phyloP scores from a whole-genome alignment of 2,888 invertebrate genomes.

The Drosophila neutralis region DNA sequence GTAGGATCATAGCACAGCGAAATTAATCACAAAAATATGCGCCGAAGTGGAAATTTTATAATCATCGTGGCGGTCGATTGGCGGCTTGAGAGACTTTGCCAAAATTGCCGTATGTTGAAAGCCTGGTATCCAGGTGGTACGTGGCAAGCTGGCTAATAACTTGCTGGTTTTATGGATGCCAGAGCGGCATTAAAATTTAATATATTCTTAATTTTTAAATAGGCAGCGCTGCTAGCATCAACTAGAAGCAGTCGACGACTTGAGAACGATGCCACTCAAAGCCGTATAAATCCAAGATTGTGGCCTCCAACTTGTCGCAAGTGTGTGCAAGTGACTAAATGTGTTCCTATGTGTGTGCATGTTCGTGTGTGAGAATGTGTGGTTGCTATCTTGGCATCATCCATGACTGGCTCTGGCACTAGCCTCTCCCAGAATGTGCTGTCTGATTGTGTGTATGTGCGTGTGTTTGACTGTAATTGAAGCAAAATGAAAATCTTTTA shows the following conservation, averaged over 20 bases:
- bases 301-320: slow-evolving; percentile 78
- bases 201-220: slow-evolving; percentile 78
- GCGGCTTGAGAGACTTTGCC: slow-evolving; percentile 25
- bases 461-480: slow-evolving; percentile 79
- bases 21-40: slow-evolving; percentile 75
- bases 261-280: slow-evolving; percentile 64
- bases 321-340: slow-evolving; percentile 35
- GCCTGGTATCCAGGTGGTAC: slow-evolving; percentile 12
- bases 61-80: slow-evolving; percentile 68
- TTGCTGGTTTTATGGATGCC: slow-evolving; percentile 60
- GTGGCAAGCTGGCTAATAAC: slow-evolving; percentile 65
- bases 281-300: slow-evolving; percentile 78
- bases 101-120: slow-evolving; percentile 4
- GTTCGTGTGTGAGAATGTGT: slow-evolving; percentile 40
- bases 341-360: slow-evolving; percentile 7
- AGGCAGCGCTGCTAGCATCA: slow-evolving; percentile 54
- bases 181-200: slow-evolving; percentile 66
- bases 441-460: slow-evolving; percentile 28
- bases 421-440: slow-evolving; percentile 41
- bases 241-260: slow-evolving; percentile 47
- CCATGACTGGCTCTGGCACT: slow-evolving; percentile 60
- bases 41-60: slow-evolving; percentile 70
- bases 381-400: slow-evolving; percentile 73
- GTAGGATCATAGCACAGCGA: slow-evolving; percentile 49
- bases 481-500: slow-evolving; percentile 83